Conservation (phyloP, 2,888 invertebrate species). For the Drosophila picticornis region DNA sequence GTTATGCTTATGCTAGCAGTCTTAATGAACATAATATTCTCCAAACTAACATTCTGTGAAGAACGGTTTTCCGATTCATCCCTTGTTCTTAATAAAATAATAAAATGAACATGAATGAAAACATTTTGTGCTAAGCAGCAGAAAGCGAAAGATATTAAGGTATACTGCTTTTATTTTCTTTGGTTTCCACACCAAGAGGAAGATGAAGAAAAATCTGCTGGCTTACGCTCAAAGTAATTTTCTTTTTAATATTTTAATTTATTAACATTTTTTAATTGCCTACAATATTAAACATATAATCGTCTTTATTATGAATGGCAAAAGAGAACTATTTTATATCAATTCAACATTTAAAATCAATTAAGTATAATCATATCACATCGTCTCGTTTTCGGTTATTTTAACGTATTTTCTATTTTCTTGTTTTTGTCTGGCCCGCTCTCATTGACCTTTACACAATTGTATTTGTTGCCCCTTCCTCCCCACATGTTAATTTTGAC, state of each 20-base stretch:
- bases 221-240: background rate
- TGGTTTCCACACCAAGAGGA: background rate
- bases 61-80: background rate
- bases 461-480: background rate
- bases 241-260: background rate
- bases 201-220: background rate
- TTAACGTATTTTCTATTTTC: background rate
- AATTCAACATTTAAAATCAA: background rate
- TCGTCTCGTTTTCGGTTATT: background rate
- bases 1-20: background rate
- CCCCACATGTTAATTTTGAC: background rate
- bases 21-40: background rate
- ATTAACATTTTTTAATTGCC: background rate
- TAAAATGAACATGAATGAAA: background rate
- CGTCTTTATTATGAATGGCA: background rate
- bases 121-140: background rate
- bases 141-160: background rate
- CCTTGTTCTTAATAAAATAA: background rate
- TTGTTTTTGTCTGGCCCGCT: background rate
- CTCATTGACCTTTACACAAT: background rate
- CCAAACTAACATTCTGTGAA: background rate
- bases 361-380: background rate
- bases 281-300: background rate
- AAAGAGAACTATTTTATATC: background rate
- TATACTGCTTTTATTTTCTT: background rate